Evolutionary conservation across 2,888 invertebrate genomes (phyloP).

Genomic region (Diarsia rubi): DNA sequence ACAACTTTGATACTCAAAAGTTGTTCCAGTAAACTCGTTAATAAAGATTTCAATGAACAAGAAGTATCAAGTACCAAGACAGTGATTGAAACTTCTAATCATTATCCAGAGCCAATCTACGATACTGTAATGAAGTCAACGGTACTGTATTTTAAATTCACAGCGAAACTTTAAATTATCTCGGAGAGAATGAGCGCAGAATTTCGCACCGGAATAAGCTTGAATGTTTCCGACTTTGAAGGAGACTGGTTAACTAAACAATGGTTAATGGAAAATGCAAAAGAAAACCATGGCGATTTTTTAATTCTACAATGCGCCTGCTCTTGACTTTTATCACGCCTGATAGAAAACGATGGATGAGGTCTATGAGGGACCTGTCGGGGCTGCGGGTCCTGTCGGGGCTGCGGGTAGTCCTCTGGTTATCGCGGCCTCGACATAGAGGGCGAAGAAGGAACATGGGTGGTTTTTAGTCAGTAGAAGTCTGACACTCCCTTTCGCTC

Average conservation of each 20-base stretch:
- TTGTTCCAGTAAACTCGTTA: constrained; percentile 27
- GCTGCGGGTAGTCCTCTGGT: too few relatives aligned
- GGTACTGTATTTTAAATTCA: constrained; percentile 56
- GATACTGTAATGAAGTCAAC: constrained; percentile 46
- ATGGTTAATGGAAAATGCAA: neutral
- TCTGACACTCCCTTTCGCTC: too few relatives aligned
- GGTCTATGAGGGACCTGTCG: too few relatives aligned
- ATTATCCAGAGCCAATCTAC: constrained; percentile 50
- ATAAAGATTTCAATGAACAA: constrained; percentile 23
- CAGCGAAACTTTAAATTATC: constrained; percentile 54
- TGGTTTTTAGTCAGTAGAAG: too few relatives aligned
- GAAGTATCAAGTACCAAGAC: constrained; percentile 35
- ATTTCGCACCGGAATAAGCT: constrained; percentile 18
- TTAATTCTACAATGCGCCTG: too few relatives aligned
- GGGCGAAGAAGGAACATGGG: too few relatives aligned
- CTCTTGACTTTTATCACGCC: too few relatives aligned
- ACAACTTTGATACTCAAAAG: neutral
- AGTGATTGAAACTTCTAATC: constrained; percentile 37
- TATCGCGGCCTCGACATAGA: too few relatives aligned
- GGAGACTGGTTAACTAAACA: constrained; percentile 1
- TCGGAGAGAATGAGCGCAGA: constrained; percentile 26
- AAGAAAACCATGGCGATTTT: neutral
- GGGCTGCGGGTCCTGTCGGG: too few relatives aligned
- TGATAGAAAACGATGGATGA: too few relatives aligned
- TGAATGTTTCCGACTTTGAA: constrained; percentile 16